These are phyloP conservation scores for Lasioglossum calceatum DNA, from an alignment of 2,888 invertebrate species.

Conservation along the genomic window DNA sequence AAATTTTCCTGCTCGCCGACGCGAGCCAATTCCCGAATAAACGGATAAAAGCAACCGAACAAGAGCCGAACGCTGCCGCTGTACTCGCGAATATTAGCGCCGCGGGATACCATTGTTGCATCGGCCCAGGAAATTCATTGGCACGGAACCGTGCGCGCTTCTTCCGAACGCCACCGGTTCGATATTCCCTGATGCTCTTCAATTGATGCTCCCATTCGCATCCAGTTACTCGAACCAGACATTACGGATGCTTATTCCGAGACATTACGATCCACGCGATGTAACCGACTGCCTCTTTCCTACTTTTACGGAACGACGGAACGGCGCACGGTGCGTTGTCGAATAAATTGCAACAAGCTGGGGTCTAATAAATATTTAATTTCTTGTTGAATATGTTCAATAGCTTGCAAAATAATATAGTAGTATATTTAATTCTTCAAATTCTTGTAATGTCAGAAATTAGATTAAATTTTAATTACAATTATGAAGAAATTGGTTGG, in stretches of 20 bases:
- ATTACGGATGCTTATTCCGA: neutral
- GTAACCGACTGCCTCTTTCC: neutral
- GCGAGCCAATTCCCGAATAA: constrained; percentile 38
- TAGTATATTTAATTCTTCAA: too few relatives aligned
- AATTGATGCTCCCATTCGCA: neutral
- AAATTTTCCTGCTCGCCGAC: constrained; percentile 60
- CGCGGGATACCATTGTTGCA: constrained; percentile 3
- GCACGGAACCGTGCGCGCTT: neutral
- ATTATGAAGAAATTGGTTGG: too few relatives aligned
- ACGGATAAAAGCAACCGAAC: constrained; percentile 57
- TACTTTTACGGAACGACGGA: too few relatives aligned
- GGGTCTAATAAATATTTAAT: too few relatives aligned
- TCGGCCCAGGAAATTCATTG: constrained; percentile 20
- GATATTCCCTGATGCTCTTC: neutral
- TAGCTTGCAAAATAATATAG: too few relatives aligned
- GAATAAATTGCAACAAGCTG: too few relatives aligned
- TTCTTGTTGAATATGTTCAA: too few relatives aligned
- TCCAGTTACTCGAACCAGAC: neutral
- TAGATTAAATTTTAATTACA: too few relatives aligned
- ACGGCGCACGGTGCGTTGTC: too few relatives aligned
- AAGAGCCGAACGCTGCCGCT: constrained; percentile 26
- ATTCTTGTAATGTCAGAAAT: too few relatives aligned
- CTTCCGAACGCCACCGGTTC: neutral
- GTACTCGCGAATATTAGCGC: constrained; percentile 29
- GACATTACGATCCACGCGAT: neutral